Percentiles rank a stretch among this genome's conserved stretches.
Evolutionary conservation across 2,888 invertebrate species (phyloP).

Genomic region (Monochamus alternatus): DNA sequence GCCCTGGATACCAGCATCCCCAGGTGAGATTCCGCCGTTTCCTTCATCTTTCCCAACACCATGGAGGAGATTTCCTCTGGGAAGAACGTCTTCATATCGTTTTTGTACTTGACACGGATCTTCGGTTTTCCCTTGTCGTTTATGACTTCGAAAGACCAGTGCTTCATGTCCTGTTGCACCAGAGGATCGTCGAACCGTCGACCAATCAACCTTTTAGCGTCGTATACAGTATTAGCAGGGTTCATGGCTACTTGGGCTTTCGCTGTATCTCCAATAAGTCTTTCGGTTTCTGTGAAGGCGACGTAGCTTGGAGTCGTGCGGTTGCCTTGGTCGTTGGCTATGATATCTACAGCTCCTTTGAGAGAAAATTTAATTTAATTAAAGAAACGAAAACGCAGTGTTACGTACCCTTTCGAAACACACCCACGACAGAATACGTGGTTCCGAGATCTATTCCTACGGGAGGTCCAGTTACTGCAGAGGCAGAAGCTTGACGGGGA

Average conservation of each 20-base stretch:
- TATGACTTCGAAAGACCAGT: constrained; percentile 78
- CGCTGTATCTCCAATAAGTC: constrained; percentile 88
- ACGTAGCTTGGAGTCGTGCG: constrained; percentile 91
- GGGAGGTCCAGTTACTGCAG: constrained; percentile 30
- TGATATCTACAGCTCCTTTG: constrained; percentile 78
- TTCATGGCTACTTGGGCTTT: constrained; percentile 79
- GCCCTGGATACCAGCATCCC: constrained; percentile 70
- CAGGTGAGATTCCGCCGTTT: constrained; percentile 71
- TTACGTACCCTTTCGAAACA: constrained; percentile 49
- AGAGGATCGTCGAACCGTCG: constrained; percentile 76
- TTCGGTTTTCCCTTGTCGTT: constrained; percentile 70
- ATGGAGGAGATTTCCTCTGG: constrained; percentile 75
- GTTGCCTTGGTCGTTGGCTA: constrained; percentile 92
- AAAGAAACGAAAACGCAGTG: not conserved
- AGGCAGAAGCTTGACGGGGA: not conserved
- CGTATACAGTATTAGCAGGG: constrained; percentile 82
- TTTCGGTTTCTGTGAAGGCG: constrained; percentile 88
- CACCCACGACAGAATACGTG: constrained; percentile 52
- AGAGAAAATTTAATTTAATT: constrained; percentile 15
- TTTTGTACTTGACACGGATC: constrained; percentile 69
- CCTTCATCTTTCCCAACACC: constrained; percentile 77
- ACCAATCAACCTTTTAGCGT: constrained; percentile 84
- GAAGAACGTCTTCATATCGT: constrained; percentile 69
- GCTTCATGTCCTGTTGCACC: constrained; percentile 78
- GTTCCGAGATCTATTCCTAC: constrained; percentile 55